Evolutionary conservation across 2,888 invertebrate species (phyloP).

Genomic region (Diarsia rubi): DNA sequence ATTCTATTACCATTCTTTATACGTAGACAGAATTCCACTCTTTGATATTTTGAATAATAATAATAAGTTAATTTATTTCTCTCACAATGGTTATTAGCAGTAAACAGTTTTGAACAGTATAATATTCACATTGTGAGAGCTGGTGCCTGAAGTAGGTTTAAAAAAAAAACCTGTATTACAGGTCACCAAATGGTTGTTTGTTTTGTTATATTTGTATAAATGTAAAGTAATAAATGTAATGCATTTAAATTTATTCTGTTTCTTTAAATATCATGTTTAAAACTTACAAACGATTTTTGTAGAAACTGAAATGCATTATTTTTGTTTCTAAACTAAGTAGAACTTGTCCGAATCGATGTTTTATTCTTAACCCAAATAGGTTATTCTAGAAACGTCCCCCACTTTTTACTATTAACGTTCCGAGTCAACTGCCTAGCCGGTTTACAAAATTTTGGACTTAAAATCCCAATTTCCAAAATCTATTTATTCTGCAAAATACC

Average conservation of each 20-base stretch:
- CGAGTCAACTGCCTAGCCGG: not conserved
- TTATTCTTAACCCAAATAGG: not conserved
- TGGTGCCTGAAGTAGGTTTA: too few relatives aligned
- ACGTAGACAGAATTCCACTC: not conserved
- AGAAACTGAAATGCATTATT: not conserved
- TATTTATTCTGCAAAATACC: not conserved
- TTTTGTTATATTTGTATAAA: not conserved
- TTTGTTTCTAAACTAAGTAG: not conserved
- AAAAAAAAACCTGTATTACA: too few relatives aligned
- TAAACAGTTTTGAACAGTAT: too few relatives aligned
- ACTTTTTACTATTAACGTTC: not conserved
- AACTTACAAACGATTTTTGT: not conserved
- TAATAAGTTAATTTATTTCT: too few relatives aligned
- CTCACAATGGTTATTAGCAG: too few relatives aligned
- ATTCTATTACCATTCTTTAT: slow-evolving; percentile 10
- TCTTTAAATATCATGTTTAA: slow-evolving; percentile 12
- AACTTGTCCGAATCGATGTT: not conserved
- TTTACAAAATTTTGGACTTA: not conserved
- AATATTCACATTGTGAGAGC: too few relatives aligned
- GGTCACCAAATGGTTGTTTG: not conserved
- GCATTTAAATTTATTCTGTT: not conserved
- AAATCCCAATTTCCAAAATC: not conserved
- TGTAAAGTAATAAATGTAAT: not conserved
- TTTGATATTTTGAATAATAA: slow-evolving; percentile 22
- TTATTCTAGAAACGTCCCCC: not conserved